Base-by-base conservation (phyloP, 2,113 vertebrate genomes). In the Rhea americana region DNA sequence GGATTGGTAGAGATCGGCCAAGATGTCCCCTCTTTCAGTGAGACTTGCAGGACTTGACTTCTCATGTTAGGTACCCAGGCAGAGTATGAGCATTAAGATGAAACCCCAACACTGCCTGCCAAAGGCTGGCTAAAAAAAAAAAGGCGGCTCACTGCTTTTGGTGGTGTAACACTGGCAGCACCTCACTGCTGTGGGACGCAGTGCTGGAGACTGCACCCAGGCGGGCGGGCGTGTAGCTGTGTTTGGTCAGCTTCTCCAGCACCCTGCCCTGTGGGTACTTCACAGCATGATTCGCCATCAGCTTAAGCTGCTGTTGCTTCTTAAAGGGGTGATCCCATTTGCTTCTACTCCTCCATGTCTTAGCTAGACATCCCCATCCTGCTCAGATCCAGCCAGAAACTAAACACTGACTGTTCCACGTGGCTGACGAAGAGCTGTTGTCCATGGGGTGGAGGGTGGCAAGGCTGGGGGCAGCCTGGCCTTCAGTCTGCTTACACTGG, bases 281-380 rank as follows among this genome's bases (percentile, higher is more conserved):
- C 32, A 43, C 28, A 9, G 9, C 10, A 4, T 1, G 1, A 47
- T 13, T 77, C 77, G 53, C 3, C 5, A 35, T 43, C 5, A 5
- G 21, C 26, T 75, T 56, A 65, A 84, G 66, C 39, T 25, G 25
- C 8, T 1, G 1, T 45, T 90, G 28, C 32, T 22, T 68, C 92
- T 76, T 70, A 35, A 87, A 89, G 39, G 22, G 15, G 11, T 82
- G 48, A 89, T 43, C 30, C 19, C 14, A n/a, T 68, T 84, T 75
- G 35, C 43, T 45, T 15, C 43, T 45, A 45, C 16, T 89, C 4
- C 39, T 71, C 77, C 56, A 25, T 65, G 56, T 47, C 43, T 72
- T 39, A 82, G 48, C 45, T 48, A 79, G 45, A 26, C 21, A 37
- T 35, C 5, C 7, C 6, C 47, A 16, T 24, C 43, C 24, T 74